Evolutionary conservation across 2,888 invertebrate genomes (phyloP).

Genomic region (Amphimallon solstitiale): DNA sequence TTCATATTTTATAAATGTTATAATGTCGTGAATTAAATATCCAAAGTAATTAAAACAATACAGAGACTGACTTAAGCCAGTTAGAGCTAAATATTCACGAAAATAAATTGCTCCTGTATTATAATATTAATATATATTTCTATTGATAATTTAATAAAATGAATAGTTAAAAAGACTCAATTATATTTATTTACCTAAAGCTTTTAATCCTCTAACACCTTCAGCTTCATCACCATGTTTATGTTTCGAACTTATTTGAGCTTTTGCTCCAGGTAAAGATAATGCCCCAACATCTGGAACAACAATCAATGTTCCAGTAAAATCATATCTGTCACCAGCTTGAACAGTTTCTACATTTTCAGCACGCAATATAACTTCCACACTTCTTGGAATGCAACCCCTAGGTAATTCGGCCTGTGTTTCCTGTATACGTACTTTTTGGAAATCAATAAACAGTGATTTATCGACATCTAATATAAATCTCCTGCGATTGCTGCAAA

Average conservation of each 20-base stretch:
- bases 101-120: too few relatives aligned
- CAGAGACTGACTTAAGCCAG: too few relatives aligned
- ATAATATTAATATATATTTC: too few relatives aligned
- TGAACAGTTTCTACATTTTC: conserved; percentile 97
- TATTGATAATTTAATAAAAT: too few relatives aligned
- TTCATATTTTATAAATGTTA: too few relatives aligned
- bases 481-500: conserved; percentile 90
- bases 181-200: conserved; percentile 63
- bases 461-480: conserved; percentile 94
- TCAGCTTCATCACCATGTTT: conserved; percentile 78
- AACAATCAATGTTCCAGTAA: conserved; percentile 95
- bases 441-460: conserved; percentile 96
- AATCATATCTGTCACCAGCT: conserved; percentile 86
- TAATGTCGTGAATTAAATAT: too few relatives aligned
- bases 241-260: conserved; percentile 82
- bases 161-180: too few relatives aligned
- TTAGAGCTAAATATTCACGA: too few relatives aligned
- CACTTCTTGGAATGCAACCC: conserved; percentile 95
- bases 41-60: too few relatives aligned
- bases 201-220: conserved; percentile 68
- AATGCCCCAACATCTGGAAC: conserved; percentile 95
- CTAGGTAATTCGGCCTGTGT: conserved; percentile 96
- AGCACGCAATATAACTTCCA: conserved; percentile 93
- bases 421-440: conserved; percentile 96
- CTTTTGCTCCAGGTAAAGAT: conserved; percentile 85